Conservation (phyloP, 1,140 invertebrate species). For the Hycleus cichorii region DNA sequence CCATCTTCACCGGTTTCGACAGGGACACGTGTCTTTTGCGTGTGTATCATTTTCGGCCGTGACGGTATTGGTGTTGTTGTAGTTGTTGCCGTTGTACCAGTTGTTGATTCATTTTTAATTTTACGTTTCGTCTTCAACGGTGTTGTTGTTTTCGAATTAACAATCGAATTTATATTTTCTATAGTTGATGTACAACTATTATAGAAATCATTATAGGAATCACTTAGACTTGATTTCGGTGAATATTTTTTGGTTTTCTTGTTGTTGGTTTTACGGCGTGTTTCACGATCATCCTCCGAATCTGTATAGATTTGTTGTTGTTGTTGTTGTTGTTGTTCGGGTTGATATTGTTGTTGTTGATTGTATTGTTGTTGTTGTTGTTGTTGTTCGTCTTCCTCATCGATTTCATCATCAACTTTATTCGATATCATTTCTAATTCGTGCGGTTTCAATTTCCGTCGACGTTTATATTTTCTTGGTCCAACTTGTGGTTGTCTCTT, state of each 20-base stretch:
- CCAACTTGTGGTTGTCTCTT: conserved; percentile 67
- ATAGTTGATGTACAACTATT: conserved; percentile 48
- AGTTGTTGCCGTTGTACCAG: no score
- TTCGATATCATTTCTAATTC: conserved; percentile 46
- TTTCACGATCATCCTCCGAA: conserved; percentile 44
- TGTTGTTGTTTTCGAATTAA: conserved; percentile 32
- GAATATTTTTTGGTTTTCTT: conserved; percentile 42
- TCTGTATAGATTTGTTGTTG: conserved; percentile 36
- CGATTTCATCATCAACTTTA: conserved; percentile 34
- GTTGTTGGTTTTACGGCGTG: conserved; percentile 26
- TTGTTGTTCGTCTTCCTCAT: conserved; percentile 15
- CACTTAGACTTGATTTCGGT: conserved; percentile 33
- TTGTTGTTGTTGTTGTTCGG: no score
- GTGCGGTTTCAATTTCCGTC: conserved; percentile 62
- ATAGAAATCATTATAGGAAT: conserved; percentile 30
- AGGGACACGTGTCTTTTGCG: conserved; percentile 54
- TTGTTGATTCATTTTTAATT: conserved; percentile 29
- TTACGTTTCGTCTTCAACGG: conserved; percentile 22
- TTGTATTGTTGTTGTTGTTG: conserved; percentile 5
- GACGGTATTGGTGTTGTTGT: conserved; percentile 35
- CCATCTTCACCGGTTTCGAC: conserved; percentile 47
- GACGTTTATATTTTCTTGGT: conserved; percentile 69
- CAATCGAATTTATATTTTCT: conserved; percentile 49
- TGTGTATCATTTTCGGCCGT: conserved; percentile 66
- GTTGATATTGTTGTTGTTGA: no score